These are phyloP conservation scores for Lasioglossum pauxillum DNA, from an alignment of 2,888 invertebrate genomes.

Conservation along the genomic window DNA sequence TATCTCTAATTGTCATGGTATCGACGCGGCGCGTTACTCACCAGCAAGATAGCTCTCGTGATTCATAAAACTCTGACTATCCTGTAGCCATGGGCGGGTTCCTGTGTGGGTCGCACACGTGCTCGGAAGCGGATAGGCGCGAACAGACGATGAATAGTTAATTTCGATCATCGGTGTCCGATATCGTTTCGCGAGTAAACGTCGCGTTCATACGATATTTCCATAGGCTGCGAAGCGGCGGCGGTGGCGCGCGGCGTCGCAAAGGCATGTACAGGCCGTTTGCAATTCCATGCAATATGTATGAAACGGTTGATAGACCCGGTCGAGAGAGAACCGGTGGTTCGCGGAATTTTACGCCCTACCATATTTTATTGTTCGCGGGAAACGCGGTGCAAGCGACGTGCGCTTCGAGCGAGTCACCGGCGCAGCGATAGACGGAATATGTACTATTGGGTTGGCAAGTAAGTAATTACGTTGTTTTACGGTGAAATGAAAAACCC, in stretches of 20 bases:
- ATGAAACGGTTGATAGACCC: neutral
- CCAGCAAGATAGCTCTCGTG: slow-evolving; percentile 65
- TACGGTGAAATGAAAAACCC: too few species aligned
- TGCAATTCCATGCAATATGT: neutral
- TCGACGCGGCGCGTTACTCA: slow-evolving; percentile 41
- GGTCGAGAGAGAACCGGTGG: slow-evolving; percentile 2
- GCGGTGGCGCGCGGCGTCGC: neutral
- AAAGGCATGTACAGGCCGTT: neutral
- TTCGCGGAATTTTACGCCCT: neutral
- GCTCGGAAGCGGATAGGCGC: slow-evolving; percentile 52
- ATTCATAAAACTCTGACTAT: slow-evolving; percentile 60
- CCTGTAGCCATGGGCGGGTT: neutral
- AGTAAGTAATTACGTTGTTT: too few species aligned
- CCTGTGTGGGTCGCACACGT: slow-evolving; percentile 48
- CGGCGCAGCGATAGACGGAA: neutral
- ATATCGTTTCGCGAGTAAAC: slow-evolving; percentile 21
- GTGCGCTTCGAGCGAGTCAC: neutral
- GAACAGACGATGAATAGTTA: slow-evolving; percentile 49
- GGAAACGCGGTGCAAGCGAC: neutral
- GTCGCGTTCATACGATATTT: neutral
- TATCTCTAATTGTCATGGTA: slow-evolving; percentile 26
- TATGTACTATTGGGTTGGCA: too few species aligned
- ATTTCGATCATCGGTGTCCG: slow-evolving; percentile 36
- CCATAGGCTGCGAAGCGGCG: neutral
- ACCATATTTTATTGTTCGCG: neutral